Percentiles rank a stretch among this genome's conserved stretches.
Evolutionary conservation across 1,140 invertebrate species (phyloP).

Genomic region (Neodiprion lecontei): DNA sequence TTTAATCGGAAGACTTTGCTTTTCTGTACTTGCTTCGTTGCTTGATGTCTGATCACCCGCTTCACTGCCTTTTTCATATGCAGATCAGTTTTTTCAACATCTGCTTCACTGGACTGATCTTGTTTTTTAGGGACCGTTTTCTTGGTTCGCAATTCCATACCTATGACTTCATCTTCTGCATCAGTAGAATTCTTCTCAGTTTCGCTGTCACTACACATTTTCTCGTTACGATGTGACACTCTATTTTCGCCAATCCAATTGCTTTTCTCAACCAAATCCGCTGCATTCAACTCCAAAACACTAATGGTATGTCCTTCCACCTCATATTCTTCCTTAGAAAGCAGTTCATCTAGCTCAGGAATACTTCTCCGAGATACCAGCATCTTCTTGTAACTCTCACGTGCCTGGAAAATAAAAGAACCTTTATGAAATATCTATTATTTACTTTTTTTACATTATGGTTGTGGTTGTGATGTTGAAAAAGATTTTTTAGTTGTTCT

Average conservation of each 20-base stretch:
- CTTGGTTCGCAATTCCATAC: slow-evolving; percentile 64
- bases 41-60: slow-evolving; percentile 70
- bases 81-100: slow-evolving; percentile 38
- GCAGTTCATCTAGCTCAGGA: slow-evolving; percentile 71
- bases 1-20: slow-evolving; percentile 78
- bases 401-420: slow-evolving; percentile 59
- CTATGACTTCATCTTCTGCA: slow-evolving; percentile 60
- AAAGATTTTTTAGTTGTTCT: neutral
- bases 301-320: slow-evolving; percentile 78
- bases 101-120: slow-evolving; percentile 32
- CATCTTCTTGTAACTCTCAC: slow-evolving; percentile 70
- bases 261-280: slow-evolving; percentile 68
- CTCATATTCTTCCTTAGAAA: slow-evolving; percentile 71
- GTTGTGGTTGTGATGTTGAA: neutral
- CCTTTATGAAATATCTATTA: slow-evolving; percentile 9
- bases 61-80: slow-evolving; percentile 71
- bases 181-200: slow-evolving; percentile 41
- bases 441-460: slow-evolving; percentile 8
- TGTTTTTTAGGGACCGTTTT: slow-evolving; percentile 23
- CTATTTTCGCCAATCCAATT: slow-evolving; percentile 75
- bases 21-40: slow-evolving; percentile 72
- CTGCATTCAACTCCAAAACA: slow-evolving; percentile 73
- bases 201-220: slow-evolving; percentile 46
- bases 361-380: slow-evolving; percentile 70
- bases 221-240: slow-evolving; percentile 57